phyloP scores from a whole-genome alignment of 2,888 invertebrate genomes.

The Apomyelois bistriatella region DNA sequence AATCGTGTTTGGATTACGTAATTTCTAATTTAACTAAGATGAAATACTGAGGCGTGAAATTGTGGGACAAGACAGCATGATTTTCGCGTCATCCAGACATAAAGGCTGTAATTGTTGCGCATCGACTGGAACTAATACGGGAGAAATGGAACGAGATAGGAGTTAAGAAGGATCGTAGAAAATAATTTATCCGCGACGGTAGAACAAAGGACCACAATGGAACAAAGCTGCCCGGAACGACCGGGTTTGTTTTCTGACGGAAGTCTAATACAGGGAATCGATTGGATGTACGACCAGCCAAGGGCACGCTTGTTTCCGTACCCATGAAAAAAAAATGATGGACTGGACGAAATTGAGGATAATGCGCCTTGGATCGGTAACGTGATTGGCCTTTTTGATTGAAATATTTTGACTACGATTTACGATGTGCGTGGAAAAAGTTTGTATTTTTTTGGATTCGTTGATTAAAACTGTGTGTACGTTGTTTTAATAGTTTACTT shows the following conservation, averaged over 20 bases:
- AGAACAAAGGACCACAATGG: conserved; percentile 74
- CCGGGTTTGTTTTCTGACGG: conserved; percentile 70
- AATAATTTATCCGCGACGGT: conserved; percentile 74
- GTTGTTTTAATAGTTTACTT: too few relatives aligned
- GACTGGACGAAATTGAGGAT: conserved; percentile 25
- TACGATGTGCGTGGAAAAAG: not conserved
- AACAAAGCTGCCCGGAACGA: conserved; percentile 69
- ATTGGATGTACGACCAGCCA: conserved; percentile 60
- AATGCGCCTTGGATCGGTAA: conserved; percentile 20
- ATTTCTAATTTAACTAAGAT: conserved; percentile 61
- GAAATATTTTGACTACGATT: conserved; percentile 3
- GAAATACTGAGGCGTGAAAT: conserved; percentile 71
- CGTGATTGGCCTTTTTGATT: conserved; percentile 3
- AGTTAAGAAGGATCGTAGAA: conserved; percentile 73
- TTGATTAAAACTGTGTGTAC: not conserved
- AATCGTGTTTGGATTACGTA: conserved; percentile 33
- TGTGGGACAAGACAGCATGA: conserved; percentile 67
- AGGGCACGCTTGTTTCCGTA: conserved; percentile 54
- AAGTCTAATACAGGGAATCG: conserved; percentile 71
- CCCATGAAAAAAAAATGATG: conserved; percentile 39
- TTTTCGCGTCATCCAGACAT: conserved; percentile 77
- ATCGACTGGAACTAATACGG: conserved; percentile 78
- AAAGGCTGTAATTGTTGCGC: conserved; percentile 77
- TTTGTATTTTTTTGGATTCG: not conserved
- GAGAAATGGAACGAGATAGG: conserved; percentile 76